Percentiles rank a stretch among this genome's conserved stretches.
Conservation (phyloP, 1,140 invertebrate species). For the Pararge aegeria region DNA sequence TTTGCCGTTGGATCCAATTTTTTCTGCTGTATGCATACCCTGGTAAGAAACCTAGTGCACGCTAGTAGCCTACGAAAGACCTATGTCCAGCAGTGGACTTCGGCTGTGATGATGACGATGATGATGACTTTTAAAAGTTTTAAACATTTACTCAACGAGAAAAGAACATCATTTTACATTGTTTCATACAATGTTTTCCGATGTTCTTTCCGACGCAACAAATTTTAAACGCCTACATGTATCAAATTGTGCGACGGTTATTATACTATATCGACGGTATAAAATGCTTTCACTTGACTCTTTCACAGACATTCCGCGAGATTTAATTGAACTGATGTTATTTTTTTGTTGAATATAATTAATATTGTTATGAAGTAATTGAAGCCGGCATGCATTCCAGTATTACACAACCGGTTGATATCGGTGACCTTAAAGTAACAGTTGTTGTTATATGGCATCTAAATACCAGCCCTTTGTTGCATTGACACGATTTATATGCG, state of each 20-base stretch:
- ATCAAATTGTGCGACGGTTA: background rate
- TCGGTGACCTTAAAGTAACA: background rate
- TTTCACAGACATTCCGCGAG: slow-evolving; percentile 26
- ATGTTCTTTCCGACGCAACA: too few species aligned
- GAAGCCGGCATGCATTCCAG: background rate
- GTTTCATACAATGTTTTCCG: too few species aligned
- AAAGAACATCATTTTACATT: too few species aligned
- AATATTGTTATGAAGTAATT: slow-evolving; percentile 1
- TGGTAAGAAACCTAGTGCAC: too few species aligned
- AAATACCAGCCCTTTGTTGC: background rate
- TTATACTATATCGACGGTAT: slow-evolving; percentile 1
- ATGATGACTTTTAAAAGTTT: too few species aligned
- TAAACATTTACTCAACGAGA: too few species aligned
- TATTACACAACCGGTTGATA: background rate
- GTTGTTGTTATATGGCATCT: background rate
- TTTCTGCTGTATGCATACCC: too few species aligned
- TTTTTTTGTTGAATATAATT: background rate
- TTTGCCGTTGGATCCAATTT: too few species aligned
- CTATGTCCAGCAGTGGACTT: too few species aligned
- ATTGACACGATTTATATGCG: background rate
- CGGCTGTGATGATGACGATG: too few species aligned
- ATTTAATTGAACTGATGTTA: slow-evolving; percentile 6
- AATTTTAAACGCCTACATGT: slow-evolving; percentile 2
- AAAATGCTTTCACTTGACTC: slow-evolving; percentile 36
- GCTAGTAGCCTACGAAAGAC: too few species aligned